These are phyloP conservation scores for Danio kyathit DNA, from an alignment of 2,797 vertebrate genomes.

Conservation along the genomic window DNA sequence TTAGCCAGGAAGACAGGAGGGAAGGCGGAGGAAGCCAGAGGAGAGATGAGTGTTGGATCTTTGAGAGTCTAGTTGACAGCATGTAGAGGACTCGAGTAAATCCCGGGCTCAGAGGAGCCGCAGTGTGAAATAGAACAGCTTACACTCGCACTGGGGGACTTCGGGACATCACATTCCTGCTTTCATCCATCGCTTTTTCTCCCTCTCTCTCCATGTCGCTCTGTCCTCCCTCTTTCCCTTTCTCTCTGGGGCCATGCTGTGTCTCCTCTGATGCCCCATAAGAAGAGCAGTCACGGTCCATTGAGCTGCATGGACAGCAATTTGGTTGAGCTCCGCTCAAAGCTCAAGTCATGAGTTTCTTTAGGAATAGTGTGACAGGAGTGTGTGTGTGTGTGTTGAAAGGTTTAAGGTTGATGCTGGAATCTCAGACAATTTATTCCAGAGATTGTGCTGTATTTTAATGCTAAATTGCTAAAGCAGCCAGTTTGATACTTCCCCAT, in stretches of 20 bases:
- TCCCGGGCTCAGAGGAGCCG: conserved; percentile 58
- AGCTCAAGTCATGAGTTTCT: conserved; percentile 36
- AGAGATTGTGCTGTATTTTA: conserved; percentile 53
- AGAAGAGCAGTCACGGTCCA: conserved; percentile 64
- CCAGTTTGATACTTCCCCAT: conserved; percentile 41
- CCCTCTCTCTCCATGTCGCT: conserved; percentile 31
- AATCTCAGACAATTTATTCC: conserved; percentile 59
- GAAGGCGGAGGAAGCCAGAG: conserved; percentile 41
- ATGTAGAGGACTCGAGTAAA: conserved; percentile 59
- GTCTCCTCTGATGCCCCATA: conserved; percentile 59
- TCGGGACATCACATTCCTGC: conserved; percentile 54
- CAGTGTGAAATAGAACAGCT: conserved; percentile 61
- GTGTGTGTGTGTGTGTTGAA: conserved; percentile 34
- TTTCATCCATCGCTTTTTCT: conserved; percentile 56
- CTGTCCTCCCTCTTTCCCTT: conserved; percentile 47
- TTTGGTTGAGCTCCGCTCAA: conserved; percentile 58
- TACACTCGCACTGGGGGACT: conserved; percentile 57
- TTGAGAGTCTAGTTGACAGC: conserved; percentile 54
- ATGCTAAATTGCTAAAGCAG: conserved; percentile 54
- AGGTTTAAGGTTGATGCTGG: conserved; percentile 51
- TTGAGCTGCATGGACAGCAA: conserved; percentile 57
- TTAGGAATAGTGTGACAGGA: conserved; percentile 37
- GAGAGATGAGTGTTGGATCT: conserved; percentile 53
- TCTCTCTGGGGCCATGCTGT: conserved; percentile 55
- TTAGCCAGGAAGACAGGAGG: conserved; percentile 39